These are phyloP conservation scores for Formica exsecta DNA, from an alignment of 1,140 invertebrate genomes.

Conservation along the genomic window DNA sequence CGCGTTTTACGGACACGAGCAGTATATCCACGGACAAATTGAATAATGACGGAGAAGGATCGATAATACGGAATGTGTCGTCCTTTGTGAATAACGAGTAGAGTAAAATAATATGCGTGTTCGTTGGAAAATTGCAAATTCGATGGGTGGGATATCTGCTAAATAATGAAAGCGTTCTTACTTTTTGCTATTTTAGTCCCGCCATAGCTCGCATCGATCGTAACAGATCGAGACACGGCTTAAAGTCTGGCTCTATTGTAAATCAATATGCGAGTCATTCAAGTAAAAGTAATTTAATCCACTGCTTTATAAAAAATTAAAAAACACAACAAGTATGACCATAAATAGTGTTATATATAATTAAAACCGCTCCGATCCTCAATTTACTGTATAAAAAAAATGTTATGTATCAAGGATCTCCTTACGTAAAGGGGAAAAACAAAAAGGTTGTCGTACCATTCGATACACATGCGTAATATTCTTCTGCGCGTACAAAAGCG, in stretches of 20 bases:
- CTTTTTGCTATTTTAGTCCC: neutral
- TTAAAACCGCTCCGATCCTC: neutral
- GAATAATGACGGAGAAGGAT: constrained; percentile 28
- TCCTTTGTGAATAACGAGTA: neutral
- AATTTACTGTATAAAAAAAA: neutral
- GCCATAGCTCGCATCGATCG: constrained; percentile 13
- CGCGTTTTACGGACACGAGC: neutral
- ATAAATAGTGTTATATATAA: neutral
- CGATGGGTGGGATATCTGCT: neutral
- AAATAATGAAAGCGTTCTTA: constrained; percentile 44
- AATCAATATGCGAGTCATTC: neutral
- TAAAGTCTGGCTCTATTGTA: neutral
- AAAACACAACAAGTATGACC: neutral
- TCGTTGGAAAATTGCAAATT: constrained; percentile 27
- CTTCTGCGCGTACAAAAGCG: constrained; percentile 21
- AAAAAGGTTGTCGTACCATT: neutral
- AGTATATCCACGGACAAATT: constrained; percentile 18
- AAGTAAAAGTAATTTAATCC: neutral
- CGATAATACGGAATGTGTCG: constrained; percentile 18
- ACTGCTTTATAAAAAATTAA: neutral
- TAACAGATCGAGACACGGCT: neutral
- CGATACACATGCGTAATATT: constrained; percentile 21
- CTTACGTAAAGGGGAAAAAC: neutral
- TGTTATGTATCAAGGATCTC: neutral
- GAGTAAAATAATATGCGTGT: neutral